Evolutionary conservation across 2,888 invertebrate species (phyloP).

Genomic region (Dichetophora obliterata): DNA sequence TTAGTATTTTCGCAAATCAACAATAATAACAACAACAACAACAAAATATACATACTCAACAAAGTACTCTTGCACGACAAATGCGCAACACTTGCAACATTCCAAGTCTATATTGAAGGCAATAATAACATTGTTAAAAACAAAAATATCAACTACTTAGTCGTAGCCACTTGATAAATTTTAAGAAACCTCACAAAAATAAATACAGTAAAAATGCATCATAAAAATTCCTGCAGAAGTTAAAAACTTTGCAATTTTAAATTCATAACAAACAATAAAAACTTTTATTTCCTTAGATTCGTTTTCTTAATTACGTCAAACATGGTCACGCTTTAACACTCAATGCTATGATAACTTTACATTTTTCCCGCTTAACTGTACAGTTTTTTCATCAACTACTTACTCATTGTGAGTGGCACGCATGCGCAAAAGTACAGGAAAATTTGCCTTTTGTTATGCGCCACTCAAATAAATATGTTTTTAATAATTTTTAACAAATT

Average conservation of each 20-base stretch:
- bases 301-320: background rate
- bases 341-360: background rate
- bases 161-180: background rate
- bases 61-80: constrained; percentile 53
- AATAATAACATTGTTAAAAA: constrained; percentile 1
- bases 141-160: background rate
- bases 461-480: background rate
- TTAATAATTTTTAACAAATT: background rate
- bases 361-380: background rate
- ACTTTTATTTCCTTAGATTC: background rate
- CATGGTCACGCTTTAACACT: constrained; percentile 26
- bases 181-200: background rate
- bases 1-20: constrained; percentile 3
- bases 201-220: background rate
- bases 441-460: background rate
- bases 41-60: constrained; percentile 39
- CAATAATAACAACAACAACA: constrained; percentile 29
- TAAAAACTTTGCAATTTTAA: background rate
- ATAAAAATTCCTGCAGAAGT: background rate
- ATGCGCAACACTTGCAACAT: constrained; percentile 36
- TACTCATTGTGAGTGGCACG: too few species aligned
- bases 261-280: background rate
- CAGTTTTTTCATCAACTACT: background rate
- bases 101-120: background rate
- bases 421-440: too few species aligned